phyloP scores from a whole-genome alignment of 2,113 vertebrate species.

The Melospiza melodia region DNA sequence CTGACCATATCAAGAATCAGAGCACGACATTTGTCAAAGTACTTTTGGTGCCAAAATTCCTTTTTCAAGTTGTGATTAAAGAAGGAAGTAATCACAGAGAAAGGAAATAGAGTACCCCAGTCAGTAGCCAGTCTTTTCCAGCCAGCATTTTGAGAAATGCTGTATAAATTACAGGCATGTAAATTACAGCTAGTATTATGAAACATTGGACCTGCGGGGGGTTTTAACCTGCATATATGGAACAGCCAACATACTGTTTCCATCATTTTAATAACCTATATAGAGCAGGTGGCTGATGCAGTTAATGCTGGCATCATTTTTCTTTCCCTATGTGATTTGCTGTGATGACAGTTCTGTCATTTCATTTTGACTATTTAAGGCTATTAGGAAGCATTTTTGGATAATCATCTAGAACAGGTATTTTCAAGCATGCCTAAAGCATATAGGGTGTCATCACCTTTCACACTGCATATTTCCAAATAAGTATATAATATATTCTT shows the following conservation, averaged over 20 bases:
- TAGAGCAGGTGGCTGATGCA: conserved; percentile 26
- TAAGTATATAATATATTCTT: neutral
- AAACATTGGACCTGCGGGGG: neutral
- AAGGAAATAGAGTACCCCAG: neutral
- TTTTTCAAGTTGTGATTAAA: neutral
- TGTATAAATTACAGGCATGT: conserved; percentile 7
- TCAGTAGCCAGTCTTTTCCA: neutral
- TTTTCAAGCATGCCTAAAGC: conserved; percentile 7
- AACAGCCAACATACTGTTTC: conserved; percentile 29
- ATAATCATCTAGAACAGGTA: neutral
- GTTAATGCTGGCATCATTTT: conserved; percentile 34
- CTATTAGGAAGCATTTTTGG: conserved; percentile 27
- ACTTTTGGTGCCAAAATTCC: neutral
- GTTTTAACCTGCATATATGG: neutral
- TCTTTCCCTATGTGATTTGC: conserved; percentile 24
- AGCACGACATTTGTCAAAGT: neutral
- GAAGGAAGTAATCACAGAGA: neutral
- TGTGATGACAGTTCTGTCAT: conserved; percentile 20
- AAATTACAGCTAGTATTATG: neutral
- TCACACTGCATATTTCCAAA: neutral
- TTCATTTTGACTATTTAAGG: conserved; percentile 36
- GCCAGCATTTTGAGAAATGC: neutral
- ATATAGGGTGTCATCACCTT: neutral
- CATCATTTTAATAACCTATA: conserved; percentile 43
- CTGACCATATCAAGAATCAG: neutral